Evolutionary conservation across 2,888 invertebrate genomes (phyloP).

Genomic region (Graphium colonna): DNA sequence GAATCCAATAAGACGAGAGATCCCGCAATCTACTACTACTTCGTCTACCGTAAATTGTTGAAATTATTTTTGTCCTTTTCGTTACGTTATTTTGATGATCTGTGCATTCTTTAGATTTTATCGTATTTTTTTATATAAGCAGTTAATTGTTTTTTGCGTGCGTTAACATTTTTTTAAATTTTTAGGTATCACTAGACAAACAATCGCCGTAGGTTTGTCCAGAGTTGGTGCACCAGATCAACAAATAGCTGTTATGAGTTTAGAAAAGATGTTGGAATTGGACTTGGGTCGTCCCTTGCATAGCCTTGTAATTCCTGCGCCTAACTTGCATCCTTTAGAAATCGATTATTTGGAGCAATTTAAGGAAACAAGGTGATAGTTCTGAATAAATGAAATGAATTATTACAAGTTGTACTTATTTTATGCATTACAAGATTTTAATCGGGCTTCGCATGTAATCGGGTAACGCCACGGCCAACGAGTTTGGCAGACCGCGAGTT

Average conservation of each 20-base stretch:
- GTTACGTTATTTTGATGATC: no score
- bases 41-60: no score
- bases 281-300: conserved; percentile 96
- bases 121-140: background rate
- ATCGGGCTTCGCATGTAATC: no score
- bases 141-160: no score
- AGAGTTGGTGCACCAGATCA: conserved; percentile 94
- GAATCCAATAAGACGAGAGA: no score
- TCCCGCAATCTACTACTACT: no score
- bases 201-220: conserved; percentile 91
- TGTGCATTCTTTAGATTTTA: no score
- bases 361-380: conserved; percentile 30
- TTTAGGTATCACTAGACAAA: conserved; percentile 74
- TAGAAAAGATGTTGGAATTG: conserved; percentile 85
- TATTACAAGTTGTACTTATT: no score
- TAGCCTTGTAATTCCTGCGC: conserved; percentile 93
- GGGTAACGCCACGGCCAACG: no score
- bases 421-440: no score
- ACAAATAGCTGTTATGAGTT: conserved; percentile 85
- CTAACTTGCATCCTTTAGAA: conserved; percentile 93
- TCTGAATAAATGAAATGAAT: background rate
- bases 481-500: no score
- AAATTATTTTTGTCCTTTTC: no score
- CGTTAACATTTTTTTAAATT: conserved; percentile 22
- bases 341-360: conserved; percentile 90